Evolutionary conservation across 2,797 vertebrate species (phyloP), one percentile per base, ranked within the genome.

Genomic region (Crax fasciolata): DNA sequence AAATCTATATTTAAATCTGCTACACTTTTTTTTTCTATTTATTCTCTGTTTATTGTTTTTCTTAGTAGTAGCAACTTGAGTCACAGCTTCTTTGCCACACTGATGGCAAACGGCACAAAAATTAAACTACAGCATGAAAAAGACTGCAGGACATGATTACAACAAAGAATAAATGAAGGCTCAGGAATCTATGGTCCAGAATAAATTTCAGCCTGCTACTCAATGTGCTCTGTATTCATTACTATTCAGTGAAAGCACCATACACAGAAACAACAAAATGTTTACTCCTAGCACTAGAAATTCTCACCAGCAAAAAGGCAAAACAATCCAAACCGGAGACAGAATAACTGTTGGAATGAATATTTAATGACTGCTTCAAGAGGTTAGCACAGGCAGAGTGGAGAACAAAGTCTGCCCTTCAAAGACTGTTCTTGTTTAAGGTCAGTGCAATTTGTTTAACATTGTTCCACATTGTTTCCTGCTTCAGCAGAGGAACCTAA

Each of bases 111-210:
- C 41, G 49, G 81, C 57, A 67, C 89, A 84, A 65, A 96, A 91
- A 94, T 96, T 94, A 96, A 97, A 91, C 97, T 97, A 91, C 78
- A 96, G 96, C 78, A 84, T 95, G 97, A 98, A 96, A 98, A 97
- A 93, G 92, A 97, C 93, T 97, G 84, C 81, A 92, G 91, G 90
- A 95, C 76, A 73, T 86, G 87, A 82, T 94, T 90, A 97, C 11
- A 89, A 32, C 28, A 80, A 92, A 94, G 66, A 96, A 92, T 90
- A 95, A 94, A 77, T 95, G 90, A 95, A 93, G 73, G 39, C 25
- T 67, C 65, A 59, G 87, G 59, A 94, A 89, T 44, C 72, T 90
- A 24, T 39, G 84, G 76, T 95, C 89, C 85, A 92, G 84, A 95
- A 94, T 88, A 96, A 94, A 87, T 88, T 91, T 91, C 54, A 66